phyloP scores from a whole-genome alignment of 2,888 invertebrate genomes.

The Pristionchus exspectatus region DNA sequence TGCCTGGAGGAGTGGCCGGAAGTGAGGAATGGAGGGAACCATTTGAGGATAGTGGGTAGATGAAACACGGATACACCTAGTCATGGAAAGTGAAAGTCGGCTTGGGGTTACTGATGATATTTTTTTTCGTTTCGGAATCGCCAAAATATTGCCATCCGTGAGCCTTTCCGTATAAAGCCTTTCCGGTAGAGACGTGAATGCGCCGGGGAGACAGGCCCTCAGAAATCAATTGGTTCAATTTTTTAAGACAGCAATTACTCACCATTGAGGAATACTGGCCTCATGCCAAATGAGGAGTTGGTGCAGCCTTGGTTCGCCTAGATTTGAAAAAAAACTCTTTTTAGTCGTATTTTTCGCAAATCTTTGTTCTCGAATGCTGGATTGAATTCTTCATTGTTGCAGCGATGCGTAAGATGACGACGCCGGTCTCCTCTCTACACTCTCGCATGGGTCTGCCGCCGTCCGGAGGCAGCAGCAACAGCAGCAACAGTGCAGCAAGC shows the following conservation, averaged over 20 bases:
- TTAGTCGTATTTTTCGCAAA: too few relatives aligned
- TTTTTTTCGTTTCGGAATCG: not conserved
- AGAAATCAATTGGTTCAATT: too few relatives aligned
- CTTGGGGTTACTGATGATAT: too few relatives aligned
- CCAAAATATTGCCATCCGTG: not conserved
- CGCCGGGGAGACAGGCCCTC: too few relatives aligned
- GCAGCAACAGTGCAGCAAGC: not conserved
- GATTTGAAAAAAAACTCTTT: too few relatives aligned
- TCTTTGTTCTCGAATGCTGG: too few relatives aligned
- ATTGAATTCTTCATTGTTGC: not conserved
- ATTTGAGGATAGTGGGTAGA: too few relatives aligned
- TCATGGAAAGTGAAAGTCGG: too few relatives aligned
- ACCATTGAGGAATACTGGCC: too few relatives aligned
- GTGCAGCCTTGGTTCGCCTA: not conserved
- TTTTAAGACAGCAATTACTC: too few relatives aligned
- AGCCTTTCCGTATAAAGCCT: not conserved
- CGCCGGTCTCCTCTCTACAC: not conserved
- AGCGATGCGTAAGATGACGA: constrained; percentile 38
- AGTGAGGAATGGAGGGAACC: not conserved
- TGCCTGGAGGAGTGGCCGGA: not conserved
- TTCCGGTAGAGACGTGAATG: too few relatives aligned
- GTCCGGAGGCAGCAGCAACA: not conserved
- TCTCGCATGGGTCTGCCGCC: constrained; percentile 31
- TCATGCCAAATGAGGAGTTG: not conserved
- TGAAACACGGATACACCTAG: not conserved